A percentile compares a stretch with the other conserved stretches of the same genome.
Conservation (phyloP, 2,888 invertebrate species). For the Drosophila borborema region DNA sequence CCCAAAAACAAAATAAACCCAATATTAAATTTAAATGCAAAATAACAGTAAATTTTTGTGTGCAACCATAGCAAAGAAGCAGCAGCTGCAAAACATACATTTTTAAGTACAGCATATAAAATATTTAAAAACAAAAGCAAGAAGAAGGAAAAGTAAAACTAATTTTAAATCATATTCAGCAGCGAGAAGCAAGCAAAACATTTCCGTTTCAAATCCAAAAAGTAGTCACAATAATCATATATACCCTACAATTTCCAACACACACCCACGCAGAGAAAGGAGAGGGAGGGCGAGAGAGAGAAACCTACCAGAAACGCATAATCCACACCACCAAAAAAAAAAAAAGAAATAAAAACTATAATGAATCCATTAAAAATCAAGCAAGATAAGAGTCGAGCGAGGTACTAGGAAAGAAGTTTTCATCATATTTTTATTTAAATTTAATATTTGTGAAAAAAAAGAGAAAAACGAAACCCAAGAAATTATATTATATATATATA, state of each 20-base stretch:
- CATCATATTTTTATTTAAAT: constrained; percentile 55
- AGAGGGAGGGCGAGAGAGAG: constrained; percentile 6
- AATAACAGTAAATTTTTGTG: constrained; percentile 55
- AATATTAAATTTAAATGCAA: constrained; percentile 57
- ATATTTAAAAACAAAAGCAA: constrained; percentile 23
- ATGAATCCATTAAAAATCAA: constrained; percentile 50
- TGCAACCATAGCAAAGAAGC: constrained; percentile 61
- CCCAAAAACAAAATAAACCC: constrained; percentile 46
- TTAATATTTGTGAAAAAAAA: constrained; percentile 34
- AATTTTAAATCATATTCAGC: constrained; percentile 69
- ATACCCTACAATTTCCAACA: constrained; percentile 26
- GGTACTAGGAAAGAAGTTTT: constrained; percentile 60
- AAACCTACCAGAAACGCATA: constrained; percentile 67
- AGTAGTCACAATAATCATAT: constrained; percentile 41
- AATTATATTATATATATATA: constrained; percentile 44
- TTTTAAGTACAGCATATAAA: constrained; percentile 72
- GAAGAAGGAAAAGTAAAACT: constrained; percentile 52
- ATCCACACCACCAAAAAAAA: constrained; percentile 70
- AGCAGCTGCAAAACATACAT: constrained; percentile 51
- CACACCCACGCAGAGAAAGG: not conserved
- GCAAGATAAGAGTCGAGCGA: constrained; percentile 22
- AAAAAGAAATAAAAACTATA: constrained; percentile 8
- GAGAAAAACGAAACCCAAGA: constrained; percentile 24
- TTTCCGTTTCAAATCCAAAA: constrained; percentile 62
- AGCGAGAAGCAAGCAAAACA: constrained; percentile 41